phyloP scores from a whole-genome alignment of 2,888 invertebrate genomes.

The Neoscelio sp. region DNA sequence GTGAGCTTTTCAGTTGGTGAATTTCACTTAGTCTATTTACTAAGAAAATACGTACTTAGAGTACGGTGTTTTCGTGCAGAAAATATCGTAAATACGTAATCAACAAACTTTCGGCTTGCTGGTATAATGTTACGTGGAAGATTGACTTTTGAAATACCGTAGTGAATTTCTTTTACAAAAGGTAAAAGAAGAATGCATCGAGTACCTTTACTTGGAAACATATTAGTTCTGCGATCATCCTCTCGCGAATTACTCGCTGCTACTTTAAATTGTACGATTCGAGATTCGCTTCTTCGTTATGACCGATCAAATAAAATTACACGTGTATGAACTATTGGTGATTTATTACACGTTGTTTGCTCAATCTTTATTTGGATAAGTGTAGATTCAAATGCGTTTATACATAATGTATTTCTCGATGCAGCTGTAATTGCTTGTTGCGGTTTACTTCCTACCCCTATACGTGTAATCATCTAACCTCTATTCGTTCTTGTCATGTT shows the following conservation, averaged over 20 bases:
- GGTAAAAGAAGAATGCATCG: too few relatives aligned
- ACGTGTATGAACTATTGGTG: too few relatives aligned
- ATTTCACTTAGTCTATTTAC: constrained; percentile 43
- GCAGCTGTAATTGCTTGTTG: constrained; percentile 58
- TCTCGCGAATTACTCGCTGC: neutral
- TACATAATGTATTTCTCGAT: constrained; percentile 41
- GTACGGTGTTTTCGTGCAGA: constrained; percentile 34
- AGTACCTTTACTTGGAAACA: neutral
- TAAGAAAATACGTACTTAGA: constrained; percentile 29
- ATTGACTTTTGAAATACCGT: constrained; percentile 24
- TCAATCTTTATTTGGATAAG: constrained; percentile 4
- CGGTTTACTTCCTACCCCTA: constrained; percentile 10
- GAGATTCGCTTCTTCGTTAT: too few relatives aligned
- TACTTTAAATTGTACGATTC: too few relatives aligned
- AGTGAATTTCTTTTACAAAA: constrained; percentile 20
- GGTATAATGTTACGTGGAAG: constrained; percentile 19
- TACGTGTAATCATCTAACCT: constrained; percentile 42
- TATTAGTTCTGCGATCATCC: neutral
- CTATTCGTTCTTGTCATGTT: constrained; percentile 46
- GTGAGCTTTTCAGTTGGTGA: constrained; percentile 21
- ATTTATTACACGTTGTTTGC: neutral
- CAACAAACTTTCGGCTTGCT: constrained; percentile 28
- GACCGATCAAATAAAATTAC: constrained; percentile 10
- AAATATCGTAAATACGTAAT: constrained; percentile 33
- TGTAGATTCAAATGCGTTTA: constrained; percentile 1